Conservation (phyloP, 2,113 vertebrate species). For the Antechinus flavipes region DNA sequence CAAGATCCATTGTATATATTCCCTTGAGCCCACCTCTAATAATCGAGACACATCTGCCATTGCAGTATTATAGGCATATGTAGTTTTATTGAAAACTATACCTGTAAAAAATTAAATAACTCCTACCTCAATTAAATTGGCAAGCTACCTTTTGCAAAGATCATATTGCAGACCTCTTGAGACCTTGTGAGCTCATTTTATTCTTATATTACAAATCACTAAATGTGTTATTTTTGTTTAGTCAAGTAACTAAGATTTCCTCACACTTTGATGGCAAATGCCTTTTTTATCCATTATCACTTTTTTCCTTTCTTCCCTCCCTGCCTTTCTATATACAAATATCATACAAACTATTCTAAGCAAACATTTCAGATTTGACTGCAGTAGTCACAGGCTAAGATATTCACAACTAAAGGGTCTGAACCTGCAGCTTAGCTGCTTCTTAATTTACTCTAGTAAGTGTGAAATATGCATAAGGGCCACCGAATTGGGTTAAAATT, state of each 20-base stretch:
- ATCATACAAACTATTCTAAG: background rate
- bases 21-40: conserved; percentile 88
- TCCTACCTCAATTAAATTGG: conserved; percentile 85
- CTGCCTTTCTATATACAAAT: conserved; percentile 42
- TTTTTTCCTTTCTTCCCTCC: conserved; percentile 45
- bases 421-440: background rate
- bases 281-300: conserved; percentile 59
- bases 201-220: conserved; percentile 80
- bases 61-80: conserved; percentile 84
- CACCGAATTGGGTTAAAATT: background rate
- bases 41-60: conserved; percentile 90
- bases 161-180: conserved; percentile 80
- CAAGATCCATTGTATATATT: conserved; percentile 84
- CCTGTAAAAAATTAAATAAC: conserved; percentile 86
- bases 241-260: conserved; percentile 73
- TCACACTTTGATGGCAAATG: conserved; percentile 61
- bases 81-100: conserved; percentile 86
- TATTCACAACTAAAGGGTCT: background rate
- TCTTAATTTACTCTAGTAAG: background rate
- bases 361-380: conserved; percentile 16
- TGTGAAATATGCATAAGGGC: background rate
- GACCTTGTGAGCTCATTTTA: conserved; percentile 74
- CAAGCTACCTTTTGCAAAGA: conserved; percentile 82
- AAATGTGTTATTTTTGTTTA: conserved; percentile 78
- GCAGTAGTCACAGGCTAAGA: background rate